Conservation (phyloP, 2,888 invertebrate genomes). For the Drosophila antonietae region DNA sequence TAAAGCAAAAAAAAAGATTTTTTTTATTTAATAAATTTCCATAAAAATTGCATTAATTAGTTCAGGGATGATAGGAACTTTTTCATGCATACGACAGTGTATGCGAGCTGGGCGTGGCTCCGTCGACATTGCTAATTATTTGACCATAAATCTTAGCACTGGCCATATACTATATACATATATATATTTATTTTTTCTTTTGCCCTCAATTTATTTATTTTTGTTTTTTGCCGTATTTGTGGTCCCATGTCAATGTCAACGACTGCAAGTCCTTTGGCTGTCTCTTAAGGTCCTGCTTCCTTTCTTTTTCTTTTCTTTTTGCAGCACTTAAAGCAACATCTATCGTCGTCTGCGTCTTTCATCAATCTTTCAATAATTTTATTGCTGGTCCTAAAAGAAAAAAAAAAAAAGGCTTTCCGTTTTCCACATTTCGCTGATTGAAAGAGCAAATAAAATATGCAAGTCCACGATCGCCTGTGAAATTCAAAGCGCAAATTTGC, state of each 20-base stretch:
- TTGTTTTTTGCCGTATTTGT: constrained; percentile 29
- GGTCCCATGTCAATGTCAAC: constrained; percentile 63
- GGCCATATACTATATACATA: constrained; percentile 15
- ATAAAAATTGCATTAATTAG: not conserved
- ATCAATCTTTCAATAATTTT: constrained; percentile 72
- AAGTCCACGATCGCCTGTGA: constrained; percentile 66
- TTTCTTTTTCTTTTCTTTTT: constrained; percentile 13
- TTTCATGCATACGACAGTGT: constrained; percentile 18
- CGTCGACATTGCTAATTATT: constrained; percentile 61
- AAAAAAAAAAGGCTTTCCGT: constrained; percentile 54
- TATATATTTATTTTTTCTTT: constrained; percentile 23
- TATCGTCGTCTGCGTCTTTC: constrained; percentile 32
- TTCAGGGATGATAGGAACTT: not conserved
- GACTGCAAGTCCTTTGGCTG: constrained; percentile 40
- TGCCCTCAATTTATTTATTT: constrained; percentile 12
- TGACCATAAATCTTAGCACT: constrained; percentile 64
- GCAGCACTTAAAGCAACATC: constrained; percentile 32
- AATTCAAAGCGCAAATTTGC: constrained; percentile 75
- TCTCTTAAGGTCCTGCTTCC: constrained; percentile 20
- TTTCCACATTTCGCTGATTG: constrained; percentile 65
- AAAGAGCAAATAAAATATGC: constrained; percentile 76
- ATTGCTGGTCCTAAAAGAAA: constrained; percentile 31
- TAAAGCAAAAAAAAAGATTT: not conserved
- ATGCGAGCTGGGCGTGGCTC: constrained; percentile 33
- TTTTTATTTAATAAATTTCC: not conserved